Evolutionary conservation across 2,113 vertebrate species (phyloP).

Genomic region (Cettia cetti): DNA sequence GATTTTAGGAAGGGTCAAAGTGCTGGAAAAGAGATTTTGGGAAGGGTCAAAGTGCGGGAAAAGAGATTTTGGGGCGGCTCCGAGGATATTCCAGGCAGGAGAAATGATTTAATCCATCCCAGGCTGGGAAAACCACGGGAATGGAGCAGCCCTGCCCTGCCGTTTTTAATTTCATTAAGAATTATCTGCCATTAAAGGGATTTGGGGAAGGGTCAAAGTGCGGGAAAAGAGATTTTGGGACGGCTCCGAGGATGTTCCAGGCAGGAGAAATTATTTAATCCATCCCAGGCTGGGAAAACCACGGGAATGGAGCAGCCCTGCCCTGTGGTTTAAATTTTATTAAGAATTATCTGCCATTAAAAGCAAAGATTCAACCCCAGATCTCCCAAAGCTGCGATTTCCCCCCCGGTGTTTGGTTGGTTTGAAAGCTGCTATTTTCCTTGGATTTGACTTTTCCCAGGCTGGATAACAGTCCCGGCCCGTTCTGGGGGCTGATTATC

Average conservation of each 20-base stretch:
- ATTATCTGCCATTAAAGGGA: not conserved
- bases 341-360: not conserved
- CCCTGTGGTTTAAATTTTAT: too few species aligned
- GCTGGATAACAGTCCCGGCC: too few species aligned
- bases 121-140: not conserved
- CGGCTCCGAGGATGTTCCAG: not conserved
- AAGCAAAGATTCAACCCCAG: not conserved
- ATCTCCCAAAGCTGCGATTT: not conserved
- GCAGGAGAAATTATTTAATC: not conserved
- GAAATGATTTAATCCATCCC: not conserved
- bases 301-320: not conserved
- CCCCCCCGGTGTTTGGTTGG: not conserved
- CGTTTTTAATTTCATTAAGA: too few species aligned
- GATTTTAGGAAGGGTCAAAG: too few species aligned
- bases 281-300: not conserved
- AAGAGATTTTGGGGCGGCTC: not conserved
- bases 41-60: too few species aligned
- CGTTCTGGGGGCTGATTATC: not conserved
- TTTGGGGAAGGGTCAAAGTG: too few species aligned
- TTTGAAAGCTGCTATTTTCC: not conserved
- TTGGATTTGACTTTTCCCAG: not conserved
- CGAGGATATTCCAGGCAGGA: not conserved
- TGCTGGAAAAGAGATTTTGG: not conserved
- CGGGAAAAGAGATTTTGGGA: not conserved
- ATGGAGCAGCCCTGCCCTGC: not conserved